Percentiles rank a stretch among this genome's conserved stretches.
Evolutionary conservation across 2,888 invertebrate genomes (phyloP).

Genomic region (Cataglyphis cursor): DNA sequence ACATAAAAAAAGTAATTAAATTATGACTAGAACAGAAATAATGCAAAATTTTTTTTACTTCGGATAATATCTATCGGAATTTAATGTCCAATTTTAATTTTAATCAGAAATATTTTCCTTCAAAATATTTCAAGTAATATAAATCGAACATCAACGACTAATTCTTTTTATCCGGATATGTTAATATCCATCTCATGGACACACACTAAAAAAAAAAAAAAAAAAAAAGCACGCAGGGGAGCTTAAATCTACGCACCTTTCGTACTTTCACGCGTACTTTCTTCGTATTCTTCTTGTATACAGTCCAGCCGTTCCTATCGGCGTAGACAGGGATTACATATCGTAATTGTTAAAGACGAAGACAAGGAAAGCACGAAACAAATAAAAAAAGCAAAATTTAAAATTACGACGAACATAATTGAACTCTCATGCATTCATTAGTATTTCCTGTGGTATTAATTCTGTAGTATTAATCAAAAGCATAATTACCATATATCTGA

Average conservation of each 20-base stretch:
- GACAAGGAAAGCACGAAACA: constrained; percentile 49
- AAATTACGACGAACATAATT: constrained; percentile 46
- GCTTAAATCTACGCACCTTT: constrained; percentile 32
- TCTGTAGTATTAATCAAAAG: neutral
- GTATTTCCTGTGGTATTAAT: constrained; percentile 21
- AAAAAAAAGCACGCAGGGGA: constrained; percentile 9
- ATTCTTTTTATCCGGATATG: neutral
- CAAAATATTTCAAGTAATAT: neutral
- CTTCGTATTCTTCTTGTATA: constrained; percentile 27
- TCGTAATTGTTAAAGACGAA: constrained; percentile 24
- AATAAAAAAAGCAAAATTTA: constrained; percentile 51
- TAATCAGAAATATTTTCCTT: neutral
- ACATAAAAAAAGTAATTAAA: neutral
- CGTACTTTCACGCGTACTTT: constrained; percentile 1
- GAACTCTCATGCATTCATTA: constrained; percentile 51
- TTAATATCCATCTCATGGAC: constrained; percentile 17
- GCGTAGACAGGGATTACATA: constrained; percentile 13
- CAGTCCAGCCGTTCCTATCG: neutral
- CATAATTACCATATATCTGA: constrained; percentile 1
- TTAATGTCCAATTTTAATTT: constrained; percentile 2
- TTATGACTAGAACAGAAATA: constrained; percentile 6
- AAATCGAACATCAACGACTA: constrained; percentile 42
- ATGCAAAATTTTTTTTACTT: constrained; percentile 2
- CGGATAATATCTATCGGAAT: neutral
- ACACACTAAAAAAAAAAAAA: constrained; percentile 18